Evolutionary conservation across 2,113 vertebrate genomes (phyloP), one percentile per base, ranked within the genome.

Genomic region (Etheostoma spectabile): DNA sequence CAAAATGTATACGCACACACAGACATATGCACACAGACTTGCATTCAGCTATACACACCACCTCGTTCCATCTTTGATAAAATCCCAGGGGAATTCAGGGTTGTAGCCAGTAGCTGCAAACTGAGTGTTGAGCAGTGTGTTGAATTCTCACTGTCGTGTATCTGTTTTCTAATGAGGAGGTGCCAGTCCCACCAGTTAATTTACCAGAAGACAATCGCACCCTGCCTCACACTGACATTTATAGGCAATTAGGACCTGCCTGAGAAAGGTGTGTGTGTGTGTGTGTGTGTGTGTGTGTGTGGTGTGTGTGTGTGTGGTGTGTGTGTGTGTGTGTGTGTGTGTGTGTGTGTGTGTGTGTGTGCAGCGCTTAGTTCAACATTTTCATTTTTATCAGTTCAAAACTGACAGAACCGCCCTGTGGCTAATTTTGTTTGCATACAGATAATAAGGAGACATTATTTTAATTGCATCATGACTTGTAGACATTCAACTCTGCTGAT

Each of bases 181-280:
- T 79, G 85, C 62, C 82, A 88, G 86, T 86, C 86, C 72, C 86
- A 88, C 75, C 81, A 88, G 91, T 91, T 93, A 79, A 92, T 93
- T 94, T 89, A 93, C 61, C 79, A 89, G 85, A 86, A 91, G 89
- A 91, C 79, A 85, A 89, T 90, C 22, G 56, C 76, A 84, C 82
- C 79, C 87, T 59, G 82, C 86, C 85, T 92, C 77, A 83, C 87
- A 83, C 84, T 94, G 93, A 95, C 92, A 94, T 94, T 94, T 94
- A 93, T 86, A 86, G 82, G 91, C 92, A 94, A 95, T 95, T 94
- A 94, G 91, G 87, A 84, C 77, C 72, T 80, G 86, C 79, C 63
- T 62, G 85, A 84, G 82, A 86, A 83, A 83, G 45, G 45, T 19
- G 35, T 79, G 48, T 74, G 64, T 62, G 73, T 55, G 57, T 79